Base-by-base conservation (phyloP, 2,888 invertebrate species). In the Ochropacha duplaris region DNA sequence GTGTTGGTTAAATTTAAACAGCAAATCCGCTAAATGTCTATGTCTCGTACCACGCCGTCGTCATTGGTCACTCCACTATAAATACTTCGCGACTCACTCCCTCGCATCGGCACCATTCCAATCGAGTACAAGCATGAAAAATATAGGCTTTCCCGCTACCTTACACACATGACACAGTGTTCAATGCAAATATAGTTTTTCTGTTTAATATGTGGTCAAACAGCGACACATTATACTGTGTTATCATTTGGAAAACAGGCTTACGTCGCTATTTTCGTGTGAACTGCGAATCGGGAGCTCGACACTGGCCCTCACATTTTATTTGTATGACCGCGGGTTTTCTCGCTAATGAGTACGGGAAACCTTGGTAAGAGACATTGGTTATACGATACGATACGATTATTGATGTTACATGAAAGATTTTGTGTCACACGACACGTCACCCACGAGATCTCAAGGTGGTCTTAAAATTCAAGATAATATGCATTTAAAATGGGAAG, bases 91-190 rank as follows among this genome's bases (percentile, higher is more conserved):
- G 84, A 85, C 80, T 87, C 86, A 86, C 79, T 81, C 79, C 68
- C 76, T 76, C 81, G 67, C 75, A 74, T 79, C 86, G 88, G 88
- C 88, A 88, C 84, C 79, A 82, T 84, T 88, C 87, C 88, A 84
- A 85, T 55, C 60, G 55, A 57, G 62, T 49, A 57, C 16, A 55
- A 60, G 59, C 57, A 58, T 60, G 66, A 66, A 61, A 65, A 34
- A 57, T 55, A 58, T 22, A 50, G 44, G 58, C 56, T 72, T 81
- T 81, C 71, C 75, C 78, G 65, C 77, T 65, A 63, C 61, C 49
- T 54, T 62, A 68, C 66, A 58, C 60, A 50, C 39, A 4, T 50
- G 39, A 64, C 62, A 66, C 66, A 24, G 56, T 56, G 58, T 55
- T 12, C 39, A 50, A 54, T 49, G 56, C 26, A 50, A 26, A 54